Base-by-base conservation (phyloP, 2,113 vertebrate species). In the Gallinago jamesoni region DNA sequence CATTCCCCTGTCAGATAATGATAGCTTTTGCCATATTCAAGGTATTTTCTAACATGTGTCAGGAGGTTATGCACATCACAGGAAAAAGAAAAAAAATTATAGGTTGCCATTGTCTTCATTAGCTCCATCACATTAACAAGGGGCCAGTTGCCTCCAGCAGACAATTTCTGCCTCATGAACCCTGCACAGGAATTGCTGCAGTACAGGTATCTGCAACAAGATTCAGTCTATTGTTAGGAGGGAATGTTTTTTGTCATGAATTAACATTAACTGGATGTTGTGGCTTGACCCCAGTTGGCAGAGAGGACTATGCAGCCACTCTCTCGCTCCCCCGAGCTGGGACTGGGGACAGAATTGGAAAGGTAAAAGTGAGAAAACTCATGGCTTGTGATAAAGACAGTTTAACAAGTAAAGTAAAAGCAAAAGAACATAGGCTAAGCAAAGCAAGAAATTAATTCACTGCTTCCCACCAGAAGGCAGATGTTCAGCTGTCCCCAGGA, bases 101-200 rank as follows among this genome's bases (percentile, higher is more conserved):
- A 89, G 77, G 74, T 60, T 94, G 73, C 31, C 41, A 66, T 94
- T 96, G 86, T 87, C 89, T 94, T 96, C 92, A 89, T 92, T 93
- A 95, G 69, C 57, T 39, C 81, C 56, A 87, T 56, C 77, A 82
- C 66, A 28, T 84, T 87, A 96, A 96, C 66, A 91, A 91, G 82
- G 39, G 64, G 39, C 56, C 17, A 19, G 73, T 78, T 75, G 73
- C 53, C 48, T 95, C 87, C 77, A 89, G 87, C 74, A 94, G 91
- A 35, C 56, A 87, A 39, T 68, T 68, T 33, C 57, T 89, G 66
- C 39, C 69, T 96, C 39, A 37, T 0, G 3, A 91, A 64, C 74
- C 75, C 81, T 76, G 69, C 31, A 60, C 64, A n/a, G 37, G 39
- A 80, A 88, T 75, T 84, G 52, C 64, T 84, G 30, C 75, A 63